Evolutionary conservation across 2,888 invertebrate species (phyloP).

Genomic region (Ariolimax columbianus): DNA sequence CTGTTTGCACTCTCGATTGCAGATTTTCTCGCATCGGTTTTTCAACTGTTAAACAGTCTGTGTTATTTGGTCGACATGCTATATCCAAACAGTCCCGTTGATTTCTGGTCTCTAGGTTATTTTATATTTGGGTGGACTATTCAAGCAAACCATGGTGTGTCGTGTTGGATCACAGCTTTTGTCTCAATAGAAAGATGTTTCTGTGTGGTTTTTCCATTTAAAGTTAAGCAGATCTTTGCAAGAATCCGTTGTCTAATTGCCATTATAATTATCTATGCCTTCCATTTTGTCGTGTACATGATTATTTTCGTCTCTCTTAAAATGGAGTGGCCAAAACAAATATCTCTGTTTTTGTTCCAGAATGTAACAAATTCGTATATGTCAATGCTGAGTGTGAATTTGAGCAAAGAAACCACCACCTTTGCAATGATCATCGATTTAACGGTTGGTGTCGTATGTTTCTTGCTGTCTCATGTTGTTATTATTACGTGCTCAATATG

Average conservation of each 20-base stretch:
- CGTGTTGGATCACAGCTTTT: conserved; percentile 38
- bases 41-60: neutral
- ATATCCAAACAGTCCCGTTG: neutral
- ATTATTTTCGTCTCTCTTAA: conserved; percentile 8
- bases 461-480: neutral
- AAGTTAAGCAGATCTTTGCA: conserved; percentile 27
- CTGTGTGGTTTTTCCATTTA: conserved; percentile 42
- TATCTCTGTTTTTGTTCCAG: fast-evolving
- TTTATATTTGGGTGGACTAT: neutral
- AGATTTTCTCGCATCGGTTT: conserved; percentile 10
- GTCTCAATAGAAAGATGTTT: conserved; percentile 37
- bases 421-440: conserved; percentile 12
- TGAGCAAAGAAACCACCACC: neutral
- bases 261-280: neutral
- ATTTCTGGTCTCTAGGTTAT: neutral
- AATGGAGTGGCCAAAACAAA: neutral
- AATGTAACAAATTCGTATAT: neutral
- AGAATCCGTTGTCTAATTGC: neutral
- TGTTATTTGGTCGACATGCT: conserved; percentile 3
- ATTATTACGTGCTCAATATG: conserved; percentile 13
- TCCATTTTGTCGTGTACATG: neutral
- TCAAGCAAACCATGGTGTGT: neutral
- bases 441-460: neutral
- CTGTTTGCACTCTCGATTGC: conserved; percentile 37
- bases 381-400: neutral